Conservation (phyloP, 2,888 invertebrate species). For the Thyatira batis region DNA sequence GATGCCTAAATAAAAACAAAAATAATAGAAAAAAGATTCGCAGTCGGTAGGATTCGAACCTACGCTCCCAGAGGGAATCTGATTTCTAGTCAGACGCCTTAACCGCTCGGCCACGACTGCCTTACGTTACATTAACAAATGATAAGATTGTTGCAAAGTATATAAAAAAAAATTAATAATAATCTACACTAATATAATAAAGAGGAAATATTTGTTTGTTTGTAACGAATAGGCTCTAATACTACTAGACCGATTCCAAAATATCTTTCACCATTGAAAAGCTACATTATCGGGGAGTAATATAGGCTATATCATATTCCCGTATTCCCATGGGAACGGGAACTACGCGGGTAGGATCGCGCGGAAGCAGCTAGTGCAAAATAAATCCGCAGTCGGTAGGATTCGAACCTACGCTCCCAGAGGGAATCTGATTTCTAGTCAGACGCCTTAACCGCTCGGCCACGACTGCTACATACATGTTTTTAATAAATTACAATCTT, state of each 20-base stretch:
- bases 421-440: slow-evolving; percentile 94
- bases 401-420: slow-evolving; percentile 95
- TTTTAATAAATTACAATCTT: neutral
- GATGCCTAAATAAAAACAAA: too few relatives aligned
- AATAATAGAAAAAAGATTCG: slow-evolving; percentile 66
- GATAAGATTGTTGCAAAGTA: neutral
- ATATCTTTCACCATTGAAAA: too few relatives aligned
- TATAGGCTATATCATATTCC: too few relatives aligned
- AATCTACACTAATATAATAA: too few relatives aligned
- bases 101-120: slow-evolving; percentile 94
- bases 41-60: slow-evolving; percentile 95
- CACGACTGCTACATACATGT: slow-evolving; percentile 84
- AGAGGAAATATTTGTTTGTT: too few relatives aligned
- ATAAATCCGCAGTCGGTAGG: slow-evolving; percentile 88
- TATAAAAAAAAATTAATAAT: too few relatives aligned
- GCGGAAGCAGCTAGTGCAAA: too few relatives aligned
- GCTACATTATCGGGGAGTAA: too few relatives aligned
- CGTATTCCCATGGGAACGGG: too few relatives aligned
- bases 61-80: slow-evolving; percentile 95
- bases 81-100: slow-evolving; percentile 91
- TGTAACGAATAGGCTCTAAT: too few relatives aligned
- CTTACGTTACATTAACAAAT: slow-evolving; percentile 10
- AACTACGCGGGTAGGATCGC: too few relatives aligned
- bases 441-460: slow-evolving; percentile 94
- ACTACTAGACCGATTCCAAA: too few relatives aligned